Evolutionary conservation across 2,888 invertebrate species (phyloP).

Genomic region (Metacarcinus magister): DNA sequence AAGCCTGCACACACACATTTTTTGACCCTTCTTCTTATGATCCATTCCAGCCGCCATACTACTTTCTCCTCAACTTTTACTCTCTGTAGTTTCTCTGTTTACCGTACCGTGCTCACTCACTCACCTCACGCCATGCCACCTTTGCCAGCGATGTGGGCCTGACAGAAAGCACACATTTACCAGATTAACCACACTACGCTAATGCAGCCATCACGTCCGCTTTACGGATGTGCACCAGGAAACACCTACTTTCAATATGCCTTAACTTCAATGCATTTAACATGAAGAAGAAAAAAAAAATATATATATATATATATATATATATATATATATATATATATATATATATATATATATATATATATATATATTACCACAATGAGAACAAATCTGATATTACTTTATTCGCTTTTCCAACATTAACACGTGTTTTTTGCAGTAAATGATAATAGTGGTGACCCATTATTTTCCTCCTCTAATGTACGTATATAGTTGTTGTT

Average conservation of each 20-base stretch:
- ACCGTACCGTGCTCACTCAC: neutral
- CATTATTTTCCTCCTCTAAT: neutral
- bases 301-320: too few species aligned
- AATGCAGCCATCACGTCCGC: neutral
- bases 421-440: neutral
- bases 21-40: conserved; percentile 42
- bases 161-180: neutral
- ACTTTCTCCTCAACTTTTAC: conserved; percentile 69
- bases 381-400: neutral
- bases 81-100: conserved; percentile 59
- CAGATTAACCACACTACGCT: neutral
- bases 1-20: neutral
- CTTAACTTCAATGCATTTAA: neutral
- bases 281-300: neutral
- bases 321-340: too few species aligned
- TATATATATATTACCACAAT: neutral
- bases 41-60: conserved; percentile 37
- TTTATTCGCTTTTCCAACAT: neutral
- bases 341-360: too few species aligned
- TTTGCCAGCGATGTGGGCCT: neutral
- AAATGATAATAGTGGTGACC: neutral
- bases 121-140: neutral
- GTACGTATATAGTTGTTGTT: neutral
- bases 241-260: neutral
- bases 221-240: conserved; percentile 14